Evolutionary conservation across 2,888 invertebrate species (phyloP), one percentile per base, ranked within the genome.

Genomic region (Netelia melanura): DNA sequence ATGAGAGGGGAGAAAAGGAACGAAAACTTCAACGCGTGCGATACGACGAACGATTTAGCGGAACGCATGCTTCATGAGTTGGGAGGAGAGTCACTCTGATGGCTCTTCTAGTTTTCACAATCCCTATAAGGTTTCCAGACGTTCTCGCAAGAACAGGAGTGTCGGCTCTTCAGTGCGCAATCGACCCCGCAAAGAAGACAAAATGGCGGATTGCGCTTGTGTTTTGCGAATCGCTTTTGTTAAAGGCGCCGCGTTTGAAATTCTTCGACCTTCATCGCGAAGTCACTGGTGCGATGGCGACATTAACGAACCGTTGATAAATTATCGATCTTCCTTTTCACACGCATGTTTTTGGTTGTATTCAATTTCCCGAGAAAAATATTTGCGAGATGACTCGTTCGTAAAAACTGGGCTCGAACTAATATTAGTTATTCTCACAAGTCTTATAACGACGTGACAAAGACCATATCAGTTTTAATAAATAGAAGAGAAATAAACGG

Each of bases 221-320:
- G 62, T 68, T 74, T 78, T 56, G 81, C 62, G 70, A 62, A 64
- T 68, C 54, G 64, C 30, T 48, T 58, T 48, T 23, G 25, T 64
- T n/a, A 58, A 43, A 72, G 61, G 58, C 38, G 30, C 61, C 43
- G 62, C 72, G 44, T 52, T 67, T 48, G 81, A 61, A 62, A 62
- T 77, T 81, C 43, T 21, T 43, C 21, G 58, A 61, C 21, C 38
- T 38, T 38, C 38, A 38, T 6, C 54, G 11, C 17, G 54, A n/a
- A 6, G 44, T 58, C 38, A n/a, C 6, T 11, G 14, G 25, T 17
- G 10, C 23, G 68, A 17, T 38, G 44, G 56, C 76, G 80, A 84
- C 67, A 54, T 58, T 81, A 70, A 86, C 83, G 67, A 80, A 84
- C 72, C 78, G 58, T 74, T 30, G 54, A 84, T 83, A 74, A 56